Conservation (phyloP, 1,140 invertebrate species). For the Sarcophaga bullata region DNA sequence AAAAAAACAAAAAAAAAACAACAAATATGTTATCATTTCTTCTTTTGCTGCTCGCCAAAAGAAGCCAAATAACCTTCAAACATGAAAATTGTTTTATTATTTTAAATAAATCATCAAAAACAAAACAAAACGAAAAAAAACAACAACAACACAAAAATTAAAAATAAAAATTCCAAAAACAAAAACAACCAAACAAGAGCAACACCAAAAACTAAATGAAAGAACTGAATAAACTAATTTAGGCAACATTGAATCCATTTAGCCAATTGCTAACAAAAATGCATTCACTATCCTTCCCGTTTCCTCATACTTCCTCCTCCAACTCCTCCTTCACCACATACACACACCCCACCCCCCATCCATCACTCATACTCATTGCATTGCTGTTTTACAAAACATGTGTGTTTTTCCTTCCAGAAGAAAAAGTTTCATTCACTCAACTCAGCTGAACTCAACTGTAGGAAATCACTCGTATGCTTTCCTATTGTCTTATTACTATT, state of each 20-base stretch:
- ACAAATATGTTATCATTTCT: constrained; percentile 16
- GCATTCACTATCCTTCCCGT: neutral
- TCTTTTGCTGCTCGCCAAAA: neutral
- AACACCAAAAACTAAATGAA: constrained; percentile 1
- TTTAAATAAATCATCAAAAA: constrained; percentile 39
- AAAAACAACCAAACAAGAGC: neutral
- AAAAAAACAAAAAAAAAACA: neutral
- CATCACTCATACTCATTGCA: too few species aligned
- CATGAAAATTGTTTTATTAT: constrained; percentile 40
- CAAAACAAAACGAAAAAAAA: neutral
- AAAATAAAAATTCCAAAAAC: neutral
- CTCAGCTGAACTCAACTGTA: too few species aligned
- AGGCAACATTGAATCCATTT: constrained; percentile 31
- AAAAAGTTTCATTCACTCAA: too few species aligned
- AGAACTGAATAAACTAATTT: constrained; percentile 14
- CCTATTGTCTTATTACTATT: too few species aligned
- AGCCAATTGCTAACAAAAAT: neutral
- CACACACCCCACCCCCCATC: too few species aligned
- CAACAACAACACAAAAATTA: neutral
- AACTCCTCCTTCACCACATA: too few species aligned
- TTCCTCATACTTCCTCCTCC: neutral
- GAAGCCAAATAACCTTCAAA: constrained; percentile 39
- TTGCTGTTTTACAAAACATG: too few species aligned
- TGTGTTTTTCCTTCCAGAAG: too few species aligned
- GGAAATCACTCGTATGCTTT: too few species aligned